Percentiles rank a stretch among this genome's conserved stretches.
Evolutionary conservation across 2,888 invertebrate species (phyloP).

Genomic region (Lordiphosa fenestrarum): DNA sequence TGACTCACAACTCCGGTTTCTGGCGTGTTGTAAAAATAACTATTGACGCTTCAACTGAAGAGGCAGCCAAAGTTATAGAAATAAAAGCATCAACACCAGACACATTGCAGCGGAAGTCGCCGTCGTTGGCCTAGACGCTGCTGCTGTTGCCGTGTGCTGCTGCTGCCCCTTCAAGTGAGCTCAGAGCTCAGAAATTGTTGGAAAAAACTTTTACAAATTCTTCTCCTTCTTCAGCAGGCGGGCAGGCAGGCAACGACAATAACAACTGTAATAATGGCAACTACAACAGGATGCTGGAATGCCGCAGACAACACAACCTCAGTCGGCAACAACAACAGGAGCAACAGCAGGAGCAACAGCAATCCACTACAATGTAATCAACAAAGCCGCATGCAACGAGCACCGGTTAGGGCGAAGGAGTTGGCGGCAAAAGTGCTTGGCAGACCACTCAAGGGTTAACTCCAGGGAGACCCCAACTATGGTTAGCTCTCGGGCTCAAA

Average conservation of each 20-base stretch:
- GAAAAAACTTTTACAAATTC: constrained; percentile 67
- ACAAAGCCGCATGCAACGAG: constrained; percentile 64
- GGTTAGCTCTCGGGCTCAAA: background rate
- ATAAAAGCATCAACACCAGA: constrained; percentile 71
- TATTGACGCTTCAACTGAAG: constrained; percentile 65
- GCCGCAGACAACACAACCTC: constrained; percentile 67
- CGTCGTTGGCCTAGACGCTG: constrained; percentile 50
- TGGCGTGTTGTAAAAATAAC: constrained; percentile 54
- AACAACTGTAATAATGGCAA: constrained; percentile 62
- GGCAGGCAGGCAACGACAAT: constrained; percentile 54
- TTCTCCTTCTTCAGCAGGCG: constrained; percentile 52
- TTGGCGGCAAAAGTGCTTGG: constrained; percentile 52
- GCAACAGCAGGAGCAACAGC: constrained; percentile 28
- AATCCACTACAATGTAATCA: constrained; percentile 64
- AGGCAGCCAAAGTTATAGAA: constrained; percentile 56
- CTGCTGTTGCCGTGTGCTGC: constrained; percentile 36
- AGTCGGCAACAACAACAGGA: constrained; percentile 33
- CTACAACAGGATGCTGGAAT: constrained; percentile 59
- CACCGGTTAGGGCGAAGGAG: constrained; percentile 19
- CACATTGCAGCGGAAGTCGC: constrained; percentile 69
- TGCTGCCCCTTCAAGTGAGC: constrained; percentile 54
- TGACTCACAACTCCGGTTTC: constrained; percentile 26
- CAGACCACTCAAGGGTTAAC: constrained; percentile 60
- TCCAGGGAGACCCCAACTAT: constrained; percentile 5
- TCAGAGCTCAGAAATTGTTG: constrained; percentile 62